Conservation (phyloP, 2,888 invertebrate genomes). For the Oxycera nigricornis region DNA sequence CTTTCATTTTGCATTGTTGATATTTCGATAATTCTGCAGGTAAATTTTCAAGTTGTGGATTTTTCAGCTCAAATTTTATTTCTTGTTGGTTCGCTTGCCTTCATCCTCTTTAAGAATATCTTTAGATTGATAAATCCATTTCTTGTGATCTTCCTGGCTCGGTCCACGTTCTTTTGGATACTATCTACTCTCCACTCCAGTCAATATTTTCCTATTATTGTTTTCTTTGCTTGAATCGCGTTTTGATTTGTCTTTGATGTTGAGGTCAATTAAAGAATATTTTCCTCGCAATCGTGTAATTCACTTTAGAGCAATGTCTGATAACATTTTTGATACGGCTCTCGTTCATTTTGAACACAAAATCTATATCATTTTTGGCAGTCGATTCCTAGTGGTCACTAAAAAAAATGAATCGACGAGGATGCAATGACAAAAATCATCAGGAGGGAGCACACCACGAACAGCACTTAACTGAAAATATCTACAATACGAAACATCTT, state of each 20-base stretch:
- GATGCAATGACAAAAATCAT: too few species aligned
- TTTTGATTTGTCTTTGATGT: background rate
- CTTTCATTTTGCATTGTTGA: background rate
- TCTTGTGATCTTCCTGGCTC: too few species aligned
- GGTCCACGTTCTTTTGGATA: too few species aligned
- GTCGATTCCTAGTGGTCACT: background rate
- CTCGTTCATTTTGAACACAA: too few species aligned
- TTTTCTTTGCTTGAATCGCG: too few species aligned
- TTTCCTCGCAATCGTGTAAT: conserved; percentile 23
- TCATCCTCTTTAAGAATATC: background rate
- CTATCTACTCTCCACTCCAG: too few species aligned
- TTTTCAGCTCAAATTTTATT: background rate
- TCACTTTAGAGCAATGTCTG: background rate
- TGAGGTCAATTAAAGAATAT: background rate
- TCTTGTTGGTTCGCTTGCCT: background rate
- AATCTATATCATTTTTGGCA: too few species aligned
- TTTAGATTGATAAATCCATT: too few species aligned
- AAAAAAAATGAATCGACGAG: too few species aligned
- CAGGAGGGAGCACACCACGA: background rate
- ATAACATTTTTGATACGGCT: conserved; percentile 19
- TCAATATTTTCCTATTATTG: too few species aligned
- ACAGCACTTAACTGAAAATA: conserved; percentile 2
- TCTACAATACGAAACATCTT: background rate
- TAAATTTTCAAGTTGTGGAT: background rate
- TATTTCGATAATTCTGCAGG: background rate